Evolutionary conservation across 2,888 invertebrate species (phyloP), one percentile per base, ranked within the genome.

Genomic region (Drosophila quinaria): DNA sequence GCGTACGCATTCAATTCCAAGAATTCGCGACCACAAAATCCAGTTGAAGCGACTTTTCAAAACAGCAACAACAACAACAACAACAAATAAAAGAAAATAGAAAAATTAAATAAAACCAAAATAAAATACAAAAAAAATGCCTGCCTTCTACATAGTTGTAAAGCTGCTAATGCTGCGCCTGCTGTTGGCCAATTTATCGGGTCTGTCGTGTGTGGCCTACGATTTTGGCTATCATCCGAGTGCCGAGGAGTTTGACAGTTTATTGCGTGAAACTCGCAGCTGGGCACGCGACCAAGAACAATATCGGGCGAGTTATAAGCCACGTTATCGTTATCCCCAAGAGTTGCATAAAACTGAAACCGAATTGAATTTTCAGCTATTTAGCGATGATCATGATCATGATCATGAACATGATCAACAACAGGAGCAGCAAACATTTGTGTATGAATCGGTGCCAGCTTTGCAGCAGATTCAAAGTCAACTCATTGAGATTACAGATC

Each of bases 151-250:
- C 52, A 74, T 85, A 50, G 81, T 87, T 29, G 67, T 74, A 8
- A 80, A 84, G 67, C 51, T 86, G 60, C 55, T 90, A 51, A 71
- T 84, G 55, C 68, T 87, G 66, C 80, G 85, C 62, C 74, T 89
- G 19, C 52, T 91, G 42, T 60, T 83, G 31, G 77, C 74, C 59
- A 76, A 69, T 58, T 55, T 71, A 1, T 68, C 66, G 44, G 74
- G 74, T 29, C 78, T 74, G 62, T 39, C 69, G 15, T 42, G 55
- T 35, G 13, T 59, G 15, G 80, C 76, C 52, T 91, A 91, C 41
- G 90, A 91, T 52, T 90, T 83, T 49, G 91, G 91, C 56, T 92
- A 92, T 70, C 90, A 92, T 81, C 91, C 91, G 22, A 92, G 92
- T 60, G 91, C 91, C 55, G 92, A 92, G 60, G 92, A 92, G 72